Base-by-base conservation (phyloP, 2,888 invertebrate genomes). In the Cerastis rubricosa region DNA sequence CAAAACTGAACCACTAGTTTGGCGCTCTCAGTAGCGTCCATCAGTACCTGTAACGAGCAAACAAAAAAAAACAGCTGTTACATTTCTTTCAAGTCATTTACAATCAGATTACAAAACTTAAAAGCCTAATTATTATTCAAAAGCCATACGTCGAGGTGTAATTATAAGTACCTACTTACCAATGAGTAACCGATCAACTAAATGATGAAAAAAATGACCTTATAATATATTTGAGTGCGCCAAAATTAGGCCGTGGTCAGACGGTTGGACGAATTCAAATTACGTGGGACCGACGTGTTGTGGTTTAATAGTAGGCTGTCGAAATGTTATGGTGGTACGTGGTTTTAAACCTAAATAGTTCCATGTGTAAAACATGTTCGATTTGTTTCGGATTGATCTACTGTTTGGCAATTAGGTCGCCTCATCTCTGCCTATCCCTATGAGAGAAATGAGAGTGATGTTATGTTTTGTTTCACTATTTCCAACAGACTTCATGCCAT, bases 151-250 rank as follows among this genome's bases (percentile, higher is more conserved):
- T 63, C 66, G 70, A 70, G 68, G 64, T 70, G 69, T 59, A 51
- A 81, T 81, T 72, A 80, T 71, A 66, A 63, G 70, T 63, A 78
- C 64, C 45, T 35, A 19, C 22, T n/a, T 45, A 45, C 66, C 22
- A 47, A 25, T 11, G 4, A 67, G 59, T 68, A 47, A 35, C 64
- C 12, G 57, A 82, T 84, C 68, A 59, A 70, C 19, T 11, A 66
- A 71, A 69, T 78, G 66, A 83, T 85, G 83, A 78, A 84, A 86
- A 87, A 87, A 87, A 61, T 68, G 88, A 84, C 88, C 87, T 87
- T 87, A 80, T 47, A 77, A 81, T 78, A 73, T 47, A 63, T 81
- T 80, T n/a, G 51, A 76, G 74, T 80, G 68, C 76, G 74, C 74
- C 45, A 80, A 84, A 81, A 76, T 82, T 87, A 85, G 87, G 85